phyloP scores from a whole-genome alignment of 2,797 vertebrate genomes.

The Salarias fasciatus region DNA sequence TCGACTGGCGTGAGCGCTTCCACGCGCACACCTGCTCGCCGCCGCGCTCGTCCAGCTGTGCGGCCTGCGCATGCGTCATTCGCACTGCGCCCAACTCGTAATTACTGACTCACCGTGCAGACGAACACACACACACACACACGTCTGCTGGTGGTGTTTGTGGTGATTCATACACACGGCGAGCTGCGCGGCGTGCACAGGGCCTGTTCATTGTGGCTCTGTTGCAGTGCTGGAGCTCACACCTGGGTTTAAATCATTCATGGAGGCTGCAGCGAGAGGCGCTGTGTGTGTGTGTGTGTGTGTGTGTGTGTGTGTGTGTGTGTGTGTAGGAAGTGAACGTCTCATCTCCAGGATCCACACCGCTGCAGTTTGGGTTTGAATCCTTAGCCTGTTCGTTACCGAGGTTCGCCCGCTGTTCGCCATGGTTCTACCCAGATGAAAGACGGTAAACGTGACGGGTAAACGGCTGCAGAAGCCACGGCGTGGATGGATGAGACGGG shows the following conservation, averaged over 20 bases:
- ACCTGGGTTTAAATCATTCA: slow-evolving; percentile 28
- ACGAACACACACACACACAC: too few relatives aligned
- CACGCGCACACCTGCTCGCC: too few relatives aligned
- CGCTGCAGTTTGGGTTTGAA: background rate
- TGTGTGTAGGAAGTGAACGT: background rate
- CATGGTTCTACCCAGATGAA: background rate
- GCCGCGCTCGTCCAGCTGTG: too few relatives aligned
- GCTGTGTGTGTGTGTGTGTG: background rate
- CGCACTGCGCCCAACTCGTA: too few relatives aligned
- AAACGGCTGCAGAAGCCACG: background rate
- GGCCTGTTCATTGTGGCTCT: background rate
- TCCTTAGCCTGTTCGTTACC: background rate
- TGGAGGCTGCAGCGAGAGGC: slow-evolving; percentile 12
- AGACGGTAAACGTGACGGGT: background rate
- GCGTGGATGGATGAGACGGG: background rate
- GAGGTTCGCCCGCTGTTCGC: too few relatives aligned
- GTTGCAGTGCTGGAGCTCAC: background rate
- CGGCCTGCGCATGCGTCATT: too few relatives aligned
- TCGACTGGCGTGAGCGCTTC: too few relatives aligned
- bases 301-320: background rate
- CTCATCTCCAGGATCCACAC: slow-evolving; percentile 2
- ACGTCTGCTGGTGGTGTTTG: too few relatives aligned
- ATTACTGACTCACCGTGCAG: too few relatives aligned
- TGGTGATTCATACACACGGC: background rate
- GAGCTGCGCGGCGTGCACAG: too few relatives aligned